Conservation (phyloP, 2,797 vertebrate species). For the Tapirus indicus region DNA sequence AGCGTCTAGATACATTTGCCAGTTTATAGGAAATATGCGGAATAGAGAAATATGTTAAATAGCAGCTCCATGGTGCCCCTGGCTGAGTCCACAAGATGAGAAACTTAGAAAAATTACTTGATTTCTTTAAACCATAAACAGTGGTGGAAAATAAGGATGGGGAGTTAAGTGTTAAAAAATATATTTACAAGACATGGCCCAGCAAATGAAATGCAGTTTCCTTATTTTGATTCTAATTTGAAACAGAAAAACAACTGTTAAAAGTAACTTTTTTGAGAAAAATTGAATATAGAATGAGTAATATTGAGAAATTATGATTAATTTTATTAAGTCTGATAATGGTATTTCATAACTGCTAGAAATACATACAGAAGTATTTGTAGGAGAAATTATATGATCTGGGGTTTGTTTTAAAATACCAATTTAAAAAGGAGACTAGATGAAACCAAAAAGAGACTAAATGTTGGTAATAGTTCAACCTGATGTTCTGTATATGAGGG, state of each 20-base stretch:
- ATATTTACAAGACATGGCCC: neutral
- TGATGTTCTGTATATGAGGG: neutral
- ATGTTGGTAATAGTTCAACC: neutral
- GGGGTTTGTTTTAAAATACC: constrained; percentile 11
- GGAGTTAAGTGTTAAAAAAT: neutral
- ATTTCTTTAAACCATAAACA: neutral
- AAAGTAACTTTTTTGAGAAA: neutral
- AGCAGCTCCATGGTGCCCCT: neutral
- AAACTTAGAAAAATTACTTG: constrained; percentile 20
- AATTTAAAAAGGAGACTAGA: neutral
- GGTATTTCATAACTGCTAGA: constrained; percentile 7
- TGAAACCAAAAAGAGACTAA: neutral
- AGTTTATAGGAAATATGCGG: neutral
- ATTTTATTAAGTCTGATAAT: neutral
- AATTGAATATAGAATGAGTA: neutral
- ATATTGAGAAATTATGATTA: neutral
- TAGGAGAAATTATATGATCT: neutral
- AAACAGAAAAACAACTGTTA: neutral
- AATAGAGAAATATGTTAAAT: neutral
- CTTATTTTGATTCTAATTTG: neutral
- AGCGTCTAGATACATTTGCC: neutral
- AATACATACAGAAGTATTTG: neutral
- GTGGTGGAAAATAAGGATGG: neutral
- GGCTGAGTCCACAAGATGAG: neutral
- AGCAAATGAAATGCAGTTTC: neutral